Evolutionary conservation across 2,113 vertebrate species (phyloP).

Genomic region (Macquaria ambigua): DNA sequence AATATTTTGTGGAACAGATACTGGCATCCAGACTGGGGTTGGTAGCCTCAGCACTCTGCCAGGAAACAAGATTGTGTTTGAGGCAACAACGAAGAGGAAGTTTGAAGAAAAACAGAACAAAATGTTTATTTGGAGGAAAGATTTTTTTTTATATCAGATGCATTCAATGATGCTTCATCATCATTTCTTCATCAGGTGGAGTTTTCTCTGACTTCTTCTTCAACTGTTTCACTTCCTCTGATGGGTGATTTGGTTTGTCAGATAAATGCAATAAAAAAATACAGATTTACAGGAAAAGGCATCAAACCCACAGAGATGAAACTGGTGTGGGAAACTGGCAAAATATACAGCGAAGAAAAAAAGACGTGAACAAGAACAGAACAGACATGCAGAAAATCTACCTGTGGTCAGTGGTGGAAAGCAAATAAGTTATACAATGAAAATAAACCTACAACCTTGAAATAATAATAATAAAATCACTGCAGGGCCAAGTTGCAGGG

Average conservation of each 20-base stretch:
- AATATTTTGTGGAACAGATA: conserved; percentile 68
- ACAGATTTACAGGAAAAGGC: neutral
- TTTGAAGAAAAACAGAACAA: conserved; percentile 53
- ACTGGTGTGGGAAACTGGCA: neutral
- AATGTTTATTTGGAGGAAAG: conserved; percentile 11
- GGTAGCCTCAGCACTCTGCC: neutral
- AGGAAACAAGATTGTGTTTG: conserved; percentile 1
- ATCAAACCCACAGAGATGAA: neutral
- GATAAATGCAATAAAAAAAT: neutral
- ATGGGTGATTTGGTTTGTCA: neutral
- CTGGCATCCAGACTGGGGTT: neutral
- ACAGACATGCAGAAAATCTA: neutral
- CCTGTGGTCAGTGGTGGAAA: neutral
- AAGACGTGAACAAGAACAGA: neutral
- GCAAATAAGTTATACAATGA: neutral
- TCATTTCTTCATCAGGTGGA: conserved; percentile 40
- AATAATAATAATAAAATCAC: neutral
- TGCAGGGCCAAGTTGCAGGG: no score
- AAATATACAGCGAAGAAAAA: neutral
- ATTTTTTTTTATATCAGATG: neutral
- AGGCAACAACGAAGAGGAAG: conserved; percentile 43
- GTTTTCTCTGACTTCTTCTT: neutral
- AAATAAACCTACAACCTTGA: neutral
- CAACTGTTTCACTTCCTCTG: conserved; percentile 52
- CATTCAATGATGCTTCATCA: conserved; percentile 27